Percentiles rank a stretch among this genome's conserved stretches.
Conservation (phyloP, 2,888 invertebrate species). For the Junonia oenone region DNA sequence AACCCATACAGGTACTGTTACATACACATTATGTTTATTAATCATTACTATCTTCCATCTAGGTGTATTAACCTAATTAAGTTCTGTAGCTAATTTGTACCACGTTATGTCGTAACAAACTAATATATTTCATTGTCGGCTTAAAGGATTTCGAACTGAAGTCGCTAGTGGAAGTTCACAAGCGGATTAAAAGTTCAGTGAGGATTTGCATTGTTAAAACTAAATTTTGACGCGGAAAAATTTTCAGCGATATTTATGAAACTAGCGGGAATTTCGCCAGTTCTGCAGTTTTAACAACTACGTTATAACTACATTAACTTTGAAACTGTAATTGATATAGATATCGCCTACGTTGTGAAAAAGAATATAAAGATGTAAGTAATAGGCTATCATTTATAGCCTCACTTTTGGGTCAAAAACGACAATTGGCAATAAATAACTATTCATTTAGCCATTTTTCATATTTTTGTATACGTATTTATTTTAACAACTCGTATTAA, state of each 20-base stretch:
- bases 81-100: constrained; percentile 32
- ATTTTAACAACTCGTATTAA: too few species aligned
- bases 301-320: constrained; percentile 16
- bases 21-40: constrained; percentile 33
- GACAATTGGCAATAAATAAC: too few species aligned
- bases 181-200: constrained; percentile 57
- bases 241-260: constrained; percentile 24
- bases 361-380: neutral
- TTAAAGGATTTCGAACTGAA: constrained; percentile 50
- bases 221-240: constrained; percentile 47
- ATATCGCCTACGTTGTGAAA: neutral
- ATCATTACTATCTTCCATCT: constrained; percentile 35
- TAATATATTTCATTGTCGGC: constrained; percentile 41
- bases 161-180: constrained; percentile 42
- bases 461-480: too few species aligned
- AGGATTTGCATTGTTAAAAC: constrained; percentile 51
- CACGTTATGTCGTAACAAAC: constrained; percentile 36
- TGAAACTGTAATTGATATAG: constrained; percentile 8
- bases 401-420: too few species aligned
- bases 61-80: constrained; percentile 47
- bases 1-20: too few species aligned
- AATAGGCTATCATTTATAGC: too few species aligned
- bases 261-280: constrained; percentile 17
- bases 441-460: too few species aligned
- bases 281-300: constrained; percentile 21